phyloP scores from a whole-genome alignment of 1,140 invertebrate species.

The Elymnias hypermnestra region DNA sequence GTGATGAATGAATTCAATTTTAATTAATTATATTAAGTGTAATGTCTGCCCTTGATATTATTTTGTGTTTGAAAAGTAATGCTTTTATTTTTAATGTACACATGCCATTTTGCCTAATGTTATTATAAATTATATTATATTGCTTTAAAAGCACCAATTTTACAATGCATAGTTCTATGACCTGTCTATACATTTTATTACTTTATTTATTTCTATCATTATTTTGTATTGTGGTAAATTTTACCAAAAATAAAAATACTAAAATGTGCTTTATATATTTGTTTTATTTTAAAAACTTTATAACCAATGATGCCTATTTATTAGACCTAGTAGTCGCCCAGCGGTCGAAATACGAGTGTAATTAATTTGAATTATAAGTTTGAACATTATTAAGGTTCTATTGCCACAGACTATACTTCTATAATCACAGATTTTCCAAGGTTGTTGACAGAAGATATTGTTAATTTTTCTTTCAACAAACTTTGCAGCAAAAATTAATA shows the following conservation, averaged over 20 bases:
- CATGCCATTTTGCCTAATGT: slow-evolving; percentile 75
- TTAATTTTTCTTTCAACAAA: too few species aligned
- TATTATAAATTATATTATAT: slow-evolving; percentile 74
- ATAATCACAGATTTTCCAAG: too few species aligned
- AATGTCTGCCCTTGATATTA: slow-evolving; percentile 68
- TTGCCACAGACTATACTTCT: too few species aligned
- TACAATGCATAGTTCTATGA: slow-evolving; percentile 73
- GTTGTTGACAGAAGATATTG: too few species aligned
- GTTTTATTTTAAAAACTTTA: slow-evolving; percentile 62
- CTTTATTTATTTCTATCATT: slow-evolving; percentile 75
- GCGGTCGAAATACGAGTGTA: too few species aligned
- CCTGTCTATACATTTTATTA: slow-evolving; percentile 74
- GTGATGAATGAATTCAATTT: slow-evolving; percentile 54
- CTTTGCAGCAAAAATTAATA: too few species aligned
- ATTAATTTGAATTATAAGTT: too few species aligned
- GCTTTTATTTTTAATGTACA: slow-evolving; percentile 73
- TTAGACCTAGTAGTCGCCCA: too few species aligned
- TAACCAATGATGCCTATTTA: too few species aligned
- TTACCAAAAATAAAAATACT: slow-evolving; percentile 76
- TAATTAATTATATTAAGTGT: slow-evolving; percentile 45
- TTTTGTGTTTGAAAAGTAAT: slow-evolving; percentile 68
- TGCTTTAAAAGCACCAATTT: slow-evolving; percentile 75
- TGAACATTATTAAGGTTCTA: too few species aligned
- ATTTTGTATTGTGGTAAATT: slow-evolving; percentile 75
- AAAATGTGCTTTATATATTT: slow-evolving; percentile 68